Evolutionary conservation across 64 coral and sea anemone genomes (phyloP), one percentile per base, ranked within the genome.

Genomic region (Anthopleura sola): DNA sequence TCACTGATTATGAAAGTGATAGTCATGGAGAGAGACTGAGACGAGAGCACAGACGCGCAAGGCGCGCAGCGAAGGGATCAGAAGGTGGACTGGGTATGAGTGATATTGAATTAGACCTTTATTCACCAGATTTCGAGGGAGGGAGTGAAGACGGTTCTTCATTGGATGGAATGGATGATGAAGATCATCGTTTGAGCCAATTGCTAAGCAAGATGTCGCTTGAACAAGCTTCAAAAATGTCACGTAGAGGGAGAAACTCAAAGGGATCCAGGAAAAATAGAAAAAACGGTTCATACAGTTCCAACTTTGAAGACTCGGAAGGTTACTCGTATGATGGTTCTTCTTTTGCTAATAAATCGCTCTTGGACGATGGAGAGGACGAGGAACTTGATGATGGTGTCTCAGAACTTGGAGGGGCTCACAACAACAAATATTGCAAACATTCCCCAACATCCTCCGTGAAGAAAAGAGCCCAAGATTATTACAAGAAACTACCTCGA

Each of bases 371-470:
- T 28, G 66, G 75, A 28, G 68, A 85, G 28, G 46, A 38, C 28
- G 33, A 49, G 3, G 82, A 83, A 83, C 17, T 56, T 5, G 24
- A 60, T 1, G 82, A 83, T 60, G 82, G 55, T 24, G 32, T 83
- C 2, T n/a, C 82, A 20, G 49, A 55, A 57, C 26, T 83, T 8
- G 82, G 82, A 83, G 82, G 82, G 1, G 48, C 29, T n/a, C 90
- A 96, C 37, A 78, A 39, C 39, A 96, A 96, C 55, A 96, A 90
- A 74, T 53, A 96, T 32, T 96, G 94, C 37, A 92, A 78, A 81
- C 94, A 96, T 87, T 57, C 78, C 2, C 76, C 57, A 66, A 81
- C 49, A 56, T 56, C 17, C 16, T 51, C 60, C 15, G 66, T 89
- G 11, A 86, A 92, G 68, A 75, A 90, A 18, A 89, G 86, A 50